Base-by-base conservation (phyloP, 2,888 invertebrate species). In the Strigamia crassipes region DNA sequence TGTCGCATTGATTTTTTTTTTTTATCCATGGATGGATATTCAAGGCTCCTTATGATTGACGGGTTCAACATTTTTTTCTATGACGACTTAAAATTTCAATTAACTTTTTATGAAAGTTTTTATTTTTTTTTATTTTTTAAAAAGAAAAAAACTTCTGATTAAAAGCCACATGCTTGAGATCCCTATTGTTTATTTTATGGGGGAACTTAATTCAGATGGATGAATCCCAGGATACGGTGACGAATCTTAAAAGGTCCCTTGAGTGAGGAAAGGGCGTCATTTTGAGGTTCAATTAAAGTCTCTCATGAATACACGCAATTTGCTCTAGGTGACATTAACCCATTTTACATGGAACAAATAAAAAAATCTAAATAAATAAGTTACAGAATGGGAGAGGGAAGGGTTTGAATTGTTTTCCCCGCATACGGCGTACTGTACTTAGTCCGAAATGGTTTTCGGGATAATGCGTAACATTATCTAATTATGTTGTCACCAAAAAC, bases 251-350 rank as follows among this genome's bases (percentile, higher is more conserved):
- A 66, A 66, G 13, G 66, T 31, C 66, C 66, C 66, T 66, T 23
- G 66, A 27, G 66, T 66, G 31, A 2, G 1, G 13, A 31, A 66
- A 31, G 66, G 66, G 66, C 66, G 66, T 27, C 66, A 66, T 66
- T 66, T 66, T 27, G 66, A 27, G 66, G 66, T 66, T 66, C 66
- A 66, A 66, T 66, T 66, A 66, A 66, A 66, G 66, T 66, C 66
- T 66, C 66, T 66, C 66, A 66, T 66, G 66, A 66, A 66, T 66
- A 66, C 66, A 66, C 2, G 66, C 66, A 66, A 66, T 66, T 66
- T 66, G 10, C 66, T 66, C 66, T 23, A 12, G 66, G 66, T 23
- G 66, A 66, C 66, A 66, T 66, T 66, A 66, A 66, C 66, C 66
- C 66, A 27, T 27, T 66, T 66, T 66, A 66, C 66, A 66, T 10